These are phyloP conservation scores for Galbula dea DNA, from an alignment of 2,113 vertebrate species.

Conservation along the genomic window DNA sequence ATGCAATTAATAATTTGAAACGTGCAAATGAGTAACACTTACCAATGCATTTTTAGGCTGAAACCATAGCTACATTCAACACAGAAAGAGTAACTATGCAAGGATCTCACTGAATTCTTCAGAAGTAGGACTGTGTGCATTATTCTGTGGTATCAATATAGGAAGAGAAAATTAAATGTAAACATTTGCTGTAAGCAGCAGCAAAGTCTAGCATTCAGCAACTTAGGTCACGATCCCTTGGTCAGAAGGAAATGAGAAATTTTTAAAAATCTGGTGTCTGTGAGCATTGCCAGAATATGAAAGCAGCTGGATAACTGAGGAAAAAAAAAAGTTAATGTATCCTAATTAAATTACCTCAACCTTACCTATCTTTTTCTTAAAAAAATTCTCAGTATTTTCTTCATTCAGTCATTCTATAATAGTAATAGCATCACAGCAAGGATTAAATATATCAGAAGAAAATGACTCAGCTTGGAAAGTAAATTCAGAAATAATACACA, in stretches of 20 bases:
- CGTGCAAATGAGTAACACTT: background rate
- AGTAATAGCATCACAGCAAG: background rate
- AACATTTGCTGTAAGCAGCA: slow-evolving; percentile 20
- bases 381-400: background rate
- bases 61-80: background rate
- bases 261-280: background rate
- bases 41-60: background rate
- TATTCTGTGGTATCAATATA: background rate
- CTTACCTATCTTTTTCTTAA: background rate
- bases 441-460: background rate
- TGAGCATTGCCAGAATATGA: background rate
- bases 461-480: background rate
- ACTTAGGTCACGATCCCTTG: background rate
- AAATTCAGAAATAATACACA: background rate
- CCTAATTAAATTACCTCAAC: slow-evolving; percentile 23
- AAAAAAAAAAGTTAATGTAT: background rate
- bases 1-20: background rate
- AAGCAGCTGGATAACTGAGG: background rate
- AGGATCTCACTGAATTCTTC: background rate
- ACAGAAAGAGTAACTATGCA: background rate
- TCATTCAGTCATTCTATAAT: background rate
- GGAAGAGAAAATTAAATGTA: slow-evolving; percentile 28
- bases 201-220: background rate
- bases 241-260: background rate
- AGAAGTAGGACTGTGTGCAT: background rate